phyloP scores from a whole-genome alignment of 2,797 vertebrate species.

The Mormyrus proboscirostris region DNA sequence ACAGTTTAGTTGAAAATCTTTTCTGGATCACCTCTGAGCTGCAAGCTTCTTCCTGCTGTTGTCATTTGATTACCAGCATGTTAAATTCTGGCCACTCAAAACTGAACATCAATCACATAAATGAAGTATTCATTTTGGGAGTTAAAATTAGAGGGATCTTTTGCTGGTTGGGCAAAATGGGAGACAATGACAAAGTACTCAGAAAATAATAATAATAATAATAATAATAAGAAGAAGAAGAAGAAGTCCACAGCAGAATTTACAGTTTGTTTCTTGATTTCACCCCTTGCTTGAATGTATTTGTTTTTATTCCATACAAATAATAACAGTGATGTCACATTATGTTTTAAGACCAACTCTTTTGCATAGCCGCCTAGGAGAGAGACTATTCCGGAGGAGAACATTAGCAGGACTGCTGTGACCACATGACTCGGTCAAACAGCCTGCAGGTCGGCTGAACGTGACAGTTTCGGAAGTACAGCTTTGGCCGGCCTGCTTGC shows the following conservation, averaged over 20 bases:
- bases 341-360: background rate
- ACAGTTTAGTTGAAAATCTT: conserved; percentile 29
- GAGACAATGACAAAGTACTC: background rate
- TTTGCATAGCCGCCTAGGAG: background rate
- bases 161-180: background rate
- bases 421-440: background rate
- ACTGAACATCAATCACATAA: background rate
- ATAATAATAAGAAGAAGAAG: too few species aligned
- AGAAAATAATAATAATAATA: background rate
- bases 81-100: conserved; percentile 34
- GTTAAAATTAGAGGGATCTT: background rate
- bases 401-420: background rate
- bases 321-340: background rate
- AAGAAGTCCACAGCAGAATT: background rate
- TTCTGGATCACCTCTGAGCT: conserved; percentile 32
- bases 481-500: background rate
- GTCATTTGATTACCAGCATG: conserved; percentile 32
- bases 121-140: background rate
- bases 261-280: background rate
- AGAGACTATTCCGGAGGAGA: background rate
- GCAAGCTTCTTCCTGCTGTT: conserved; percentile 24
- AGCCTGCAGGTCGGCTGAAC: background rate
- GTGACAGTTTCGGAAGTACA: background rate
- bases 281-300: background rate
- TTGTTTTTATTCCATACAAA: background rate